Conservation (phyloP, 1,140 invertebrate species). For the Medauroidea extradentata region DNA sequence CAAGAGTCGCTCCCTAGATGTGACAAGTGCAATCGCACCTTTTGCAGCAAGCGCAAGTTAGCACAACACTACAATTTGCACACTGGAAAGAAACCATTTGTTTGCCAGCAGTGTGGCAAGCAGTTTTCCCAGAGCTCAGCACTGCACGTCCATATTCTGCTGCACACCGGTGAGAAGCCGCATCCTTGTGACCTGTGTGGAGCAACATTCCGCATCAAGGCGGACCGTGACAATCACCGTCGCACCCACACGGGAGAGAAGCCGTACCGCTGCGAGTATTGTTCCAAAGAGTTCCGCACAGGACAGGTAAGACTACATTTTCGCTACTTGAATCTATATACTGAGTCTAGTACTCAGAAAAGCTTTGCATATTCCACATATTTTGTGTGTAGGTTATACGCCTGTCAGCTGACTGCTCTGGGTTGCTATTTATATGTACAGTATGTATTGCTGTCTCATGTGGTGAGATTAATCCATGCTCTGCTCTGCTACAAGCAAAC, state of each 20-base stretch:
- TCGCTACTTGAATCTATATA: too few species aligned
- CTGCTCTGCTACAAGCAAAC: too few species aligned
- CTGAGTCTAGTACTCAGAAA: too few species aligned
- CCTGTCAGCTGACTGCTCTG: too few species aligned
- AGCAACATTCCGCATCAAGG: constrained; percentile 44
- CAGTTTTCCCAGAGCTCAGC: constrained; percentile 52
- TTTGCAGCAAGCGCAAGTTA: constrained; percentile 2
- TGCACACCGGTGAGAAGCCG: constrained; percentile 52
- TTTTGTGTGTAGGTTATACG: too few species aligned
- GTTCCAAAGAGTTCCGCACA: constrained; percentile 50
- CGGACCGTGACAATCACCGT: constrained; percentile 26
- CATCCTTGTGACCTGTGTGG: constrained; percentile 53
- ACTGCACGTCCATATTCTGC: constrained; percentile 52
- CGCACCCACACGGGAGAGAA: constrained; percentile 17
- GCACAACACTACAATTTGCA: constrained; percentile 57
- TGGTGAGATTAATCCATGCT: too few species aligned
- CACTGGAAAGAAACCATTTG: constrained; percentile 57
- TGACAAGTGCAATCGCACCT: background rate
- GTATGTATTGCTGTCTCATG: too few species aligned
- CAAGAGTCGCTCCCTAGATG: background rate
- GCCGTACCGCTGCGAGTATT: constrained; percentile 45
- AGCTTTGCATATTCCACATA: too few species aligned
- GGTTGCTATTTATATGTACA: too few species aligned
- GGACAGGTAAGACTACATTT: constrained; percentile 38
- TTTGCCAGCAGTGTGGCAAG: constrained; percentile 47